Percentiles rank a stretch among this genome's conserved stretches.
These are phyloP conservation scores for Phalera bucephala DNA, from an alignment of 2,888 invertebrate species.

Conservation along the genomic window DNA sequence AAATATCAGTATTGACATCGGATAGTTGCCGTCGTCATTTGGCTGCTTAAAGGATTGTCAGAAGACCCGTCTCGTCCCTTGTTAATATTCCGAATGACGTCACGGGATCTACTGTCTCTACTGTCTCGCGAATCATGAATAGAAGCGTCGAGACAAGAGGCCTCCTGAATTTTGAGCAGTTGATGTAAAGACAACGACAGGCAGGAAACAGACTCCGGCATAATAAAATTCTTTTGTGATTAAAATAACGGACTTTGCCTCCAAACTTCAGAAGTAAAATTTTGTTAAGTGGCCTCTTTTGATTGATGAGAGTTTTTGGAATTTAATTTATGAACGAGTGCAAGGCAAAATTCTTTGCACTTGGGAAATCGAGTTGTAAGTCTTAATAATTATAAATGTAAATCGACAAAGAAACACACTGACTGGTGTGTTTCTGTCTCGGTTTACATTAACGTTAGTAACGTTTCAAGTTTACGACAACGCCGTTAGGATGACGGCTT, in stretches of 20 bases:
- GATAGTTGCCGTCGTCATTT: slow-evolving; percentile 11
- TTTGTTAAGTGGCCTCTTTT: slow-evolving; percentile 30
- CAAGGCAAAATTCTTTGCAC: too few species aligned
- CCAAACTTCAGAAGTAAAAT: slow-evolving; percentile 35
- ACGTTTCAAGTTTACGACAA: too few species aligned
- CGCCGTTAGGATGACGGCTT: too few species aligned
- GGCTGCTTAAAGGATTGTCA: slow-evolving; percentile 58
- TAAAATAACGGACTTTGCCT: slow-evolving; percentile 37
- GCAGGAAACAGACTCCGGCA: slow-evolving; percentile 37
- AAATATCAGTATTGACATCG: slow-evolving; percentile 36
- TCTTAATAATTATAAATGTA: too few species aligned
- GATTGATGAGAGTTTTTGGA: too few species aligned
- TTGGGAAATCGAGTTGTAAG: too few species aligned
- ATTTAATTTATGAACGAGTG: too few species aligned
- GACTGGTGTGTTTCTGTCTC: too few species aligned
- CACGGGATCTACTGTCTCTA: slow-evolving; percentile 56
- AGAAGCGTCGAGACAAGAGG: slow-evolving; percentile 63
- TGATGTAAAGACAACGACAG: slow-evolving; percentile 47
- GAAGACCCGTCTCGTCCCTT: slow-evolving; percentile 53
- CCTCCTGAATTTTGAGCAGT: slow-evolving; percentile 68
- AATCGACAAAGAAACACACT: too few species aligned
- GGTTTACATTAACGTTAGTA: too few species aligned
- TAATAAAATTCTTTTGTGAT: slow-evolving; percentile 49
- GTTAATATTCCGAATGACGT: slow-evolving; percentile 70
- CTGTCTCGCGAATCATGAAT: slow-evolving; percentile 68